These are phyloP conservation scores for Pelecanus crispus DNA, from an alignment of 2,113 vertebrate genomes.

Conservation along the genomic window DNA sequence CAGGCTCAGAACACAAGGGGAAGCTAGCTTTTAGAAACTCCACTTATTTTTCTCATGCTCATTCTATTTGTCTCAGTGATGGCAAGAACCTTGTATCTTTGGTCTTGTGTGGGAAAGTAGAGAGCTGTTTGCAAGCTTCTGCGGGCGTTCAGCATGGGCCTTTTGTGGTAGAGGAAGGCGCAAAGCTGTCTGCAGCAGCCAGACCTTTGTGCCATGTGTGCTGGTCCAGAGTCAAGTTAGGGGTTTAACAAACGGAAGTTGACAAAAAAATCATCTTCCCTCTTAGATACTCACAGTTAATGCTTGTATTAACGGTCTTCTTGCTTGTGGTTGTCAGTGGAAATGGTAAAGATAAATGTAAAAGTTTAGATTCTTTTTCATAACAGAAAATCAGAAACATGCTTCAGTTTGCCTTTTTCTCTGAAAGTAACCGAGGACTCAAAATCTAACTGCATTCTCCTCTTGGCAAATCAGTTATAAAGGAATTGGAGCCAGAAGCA, in stretches of 20 bases:
- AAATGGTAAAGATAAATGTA: background rate
- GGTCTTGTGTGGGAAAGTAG: background rate
- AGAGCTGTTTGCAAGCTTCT: background rate
- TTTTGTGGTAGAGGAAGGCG: background rate
- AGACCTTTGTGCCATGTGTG: background rate
- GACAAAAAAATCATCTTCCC: background rate
- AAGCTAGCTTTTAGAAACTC: background rate
- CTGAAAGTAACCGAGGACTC: background rate
- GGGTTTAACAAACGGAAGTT: background rate
- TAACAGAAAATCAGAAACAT: background rate
- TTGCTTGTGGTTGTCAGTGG: background rate
- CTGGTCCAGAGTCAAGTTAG: accelerated
- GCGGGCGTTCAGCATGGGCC: background rate
- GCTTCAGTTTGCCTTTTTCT: background rate
- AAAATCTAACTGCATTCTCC: background rate
- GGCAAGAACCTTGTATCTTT: background rate
- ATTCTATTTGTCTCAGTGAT: background rate
- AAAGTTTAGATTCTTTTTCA: background rate
- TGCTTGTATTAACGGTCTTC: background rate
- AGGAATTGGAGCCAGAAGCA: background rate
- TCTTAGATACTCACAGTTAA: background rate
- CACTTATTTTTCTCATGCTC: background rate
- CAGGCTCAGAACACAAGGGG: background rate
- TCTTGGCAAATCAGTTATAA: background rate
- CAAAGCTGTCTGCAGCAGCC: background rate